Evolutionary conservation across 2,797 vertebrate genomes (phyloP), one percentile per base, ranked within the genome.

Genomic region (Cygnus olor): DNA sequence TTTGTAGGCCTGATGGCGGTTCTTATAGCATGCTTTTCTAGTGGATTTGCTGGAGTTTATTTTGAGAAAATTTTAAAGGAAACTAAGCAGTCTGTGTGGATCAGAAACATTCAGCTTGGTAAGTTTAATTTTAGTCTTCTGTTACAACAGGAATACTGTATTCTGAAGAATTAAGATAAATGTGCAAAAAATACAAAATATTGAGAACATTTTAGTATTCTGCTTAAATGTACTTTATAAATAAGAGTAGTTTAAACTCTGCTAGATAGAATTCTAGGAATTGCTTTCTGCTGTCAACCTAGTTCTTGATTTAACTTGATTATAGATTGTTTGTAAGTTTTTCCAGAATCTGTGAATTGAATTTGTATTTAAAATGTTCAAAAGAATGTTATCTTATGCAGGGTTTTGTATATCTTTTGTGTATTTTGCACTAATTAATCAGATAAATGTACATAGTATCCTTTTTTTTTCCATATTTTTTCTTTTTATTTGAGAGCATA

Each of bases 61-160:
- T 99, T 99, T 97, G 99, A 99, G 97, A 99, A 99, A 97, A 99
- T 99, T 95, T 98, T 99, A 56, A 99, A 99, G 97, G 99, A 99
- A 98, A 99, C 98, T 82, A 99, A 99, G 68, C 99, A 99, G 93
- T 99, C 99, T 49, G 99, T 99, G 73, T 99, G 99, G 99, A 98
- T 99, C 97, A 98, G 99, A 92, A 99, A 99, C 96, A 99, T 99
- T 97, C 99, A 99, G 97, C 98, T 99, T 34, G 99, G 99, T 99
- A 91, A 98, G 98, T 98, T 91, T 83, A 10, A 83, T 78, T 87
- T 72, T 64, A 32, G 27, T 80, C 3, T 21, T 77, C 45, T 74
- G 10, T 70, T 76, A 70, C 40, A 83, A 34, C 38, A 66, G 53
- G 65, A 24, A 30, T 86, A 66, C 0, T 66, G 28, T 19, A 4